phyloP scores from a whole-genome alignment of 64 coral and sea anemone genomes.

The Porites australiensis region DNA sequence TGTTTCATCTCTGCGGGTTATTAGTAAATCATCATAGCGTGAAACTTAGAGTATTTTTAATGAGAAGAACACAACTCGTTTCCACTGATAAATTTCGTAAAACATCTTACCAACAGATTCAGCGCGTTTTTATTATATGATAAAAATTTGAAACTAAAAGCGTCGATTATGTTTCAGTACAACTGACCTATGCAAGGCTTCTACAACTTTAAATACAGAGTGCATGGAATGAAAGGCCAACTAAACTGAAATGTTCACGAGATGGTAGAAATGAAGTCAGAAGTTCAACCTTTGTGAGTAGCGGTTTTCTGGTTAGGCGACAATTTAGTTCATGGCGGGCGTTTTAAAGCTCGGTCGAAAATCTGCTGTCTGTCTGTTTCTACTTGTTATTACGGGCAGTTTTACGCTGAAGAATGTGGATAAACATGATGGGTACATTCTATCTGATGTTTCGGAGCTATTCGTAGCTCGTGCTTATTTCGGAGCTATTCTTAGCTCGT shows the following conservation, averaged over 20 bases:
- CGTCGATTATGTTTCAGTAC: too few species aligned
- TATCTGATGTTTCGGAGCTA: conserved; percentile 1
- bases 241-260: too few species aligned
- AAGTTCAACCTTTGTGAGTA: too few species aligned
- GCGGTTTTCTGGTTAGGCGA: too few species aligned
- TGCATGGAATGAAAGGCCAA: too few species aligned
- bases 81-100: not conserved
- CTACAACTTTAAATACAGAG: too few species aligned
- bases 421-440: not conserved
- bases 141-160: too few species aligned
- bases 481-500: too few species aligned
- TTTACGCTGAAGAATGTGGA: conserved; percentile 8
- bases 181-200: too few species aligned
- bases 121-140: too few species aligned
- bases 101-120: too few species aligned
- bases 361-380: not conserved
- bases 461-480: not conserved
- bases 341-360: conserved; percentile 31
- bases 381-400: conserved; percentile 6
- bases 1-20: not conserved
- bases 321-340: conserved; percentile 2
- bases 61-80: not conserved
- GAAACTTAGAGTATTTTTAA: not conserved
- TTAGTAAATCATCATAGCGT: not conserved
- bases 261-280: too few species aligned